Base-by-base conservation (phyloP, 2,888 invertebrate species). In the Eilema griseolum region DNA sequence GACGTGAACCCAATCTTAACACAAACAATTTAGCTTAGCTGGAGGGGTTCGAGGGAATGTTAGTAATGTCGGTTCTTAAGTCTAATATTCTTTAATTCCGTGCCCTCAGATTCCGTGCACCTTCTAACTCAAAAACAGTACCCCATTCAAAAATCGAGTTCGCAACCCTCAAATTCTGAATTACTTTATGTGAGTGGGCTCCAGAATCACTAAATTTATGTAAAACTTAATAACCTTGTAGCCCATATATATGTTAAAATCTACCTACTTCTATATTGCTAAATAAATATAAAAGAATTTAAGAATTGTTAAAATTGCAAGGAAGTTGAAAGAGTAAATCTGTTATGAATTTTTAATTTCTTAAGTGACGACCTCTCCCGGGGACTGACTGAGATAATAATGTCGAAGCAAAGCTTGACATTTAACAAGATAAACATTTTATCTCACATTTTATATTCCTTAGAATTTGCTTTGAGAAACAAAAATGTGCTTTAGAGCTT, bases 341-440 rank as follows among this genome's bases (percentile, higher is more conserved):
- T 52, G 33, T 71, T 63, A 71, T 74, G 69, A 73, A 75, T 77
- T 80, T 63, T 70, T 69, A 71, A 72, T 72, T 69, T 31, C 52
- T 37, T 69, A 67, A 82, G 71, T 73, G 75, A 80, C 66, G 67
- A 75, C 61, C 69, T 68, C 78, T 73, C 75, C 41, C 10, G 69
- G 71, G 71, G 46, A 61, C 66, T 71, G 74, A 71, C 77, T 61
- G 63, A 70, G 80, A 80, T 77, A 82, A 80, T 67, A 66, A 67
- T 71, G 71, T 75, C 80, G 77, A 77, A 69, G 66, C 62, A 61
- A 71, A 59, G 65, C 52, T 61, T 65, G 80, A 77, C 68, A 41
- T 61, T 73, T 37, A 66, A 69, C 41, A 64, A 71, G 70, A 61
- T 68, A 71, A 82, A 75, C 65, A 77, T 82, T 80, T 82, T 79